Evolutionary conservation across 2,888 invertebrate species (phyloP), one percentile per base, ranked within the genome.

Genomic region (Euproctis similis): DNA sequence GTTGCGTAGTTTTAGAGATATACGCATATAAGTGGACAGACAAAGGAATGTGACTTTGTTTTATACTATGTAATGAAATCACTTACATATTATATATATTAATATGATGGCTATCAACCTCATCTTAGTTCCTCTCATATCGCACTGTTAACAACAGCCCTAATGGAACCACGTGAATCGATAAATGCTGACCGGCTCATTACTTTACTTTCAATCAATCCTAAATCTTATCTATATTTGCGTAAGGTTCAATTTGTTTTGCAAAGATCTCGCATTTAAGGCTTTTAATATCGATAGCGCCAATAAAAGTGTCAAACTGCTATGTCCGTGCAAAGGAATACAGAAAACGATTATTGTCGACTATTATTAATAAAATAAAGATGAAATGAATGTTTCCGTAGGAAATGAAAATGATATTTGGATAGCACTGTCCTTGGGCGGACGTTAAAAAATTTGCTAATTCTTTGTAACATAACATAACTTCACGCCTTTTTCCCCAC

Each of bases 131-230:
- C 39, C 38, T 55, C 62, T 58, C 60, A 64, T 44, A 55, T 56
- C 46, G 55, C 60, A 53, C 46, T 44, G 51, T 46, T 41, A 56
- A 49, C 48, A 43, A 37, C 40, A 51, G 27, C 55, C 58, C 59
- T 68, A 69, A 71, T 63, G 58, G 66, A 56, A 61, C 64, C 66
- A 66, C 67, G 69, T 64, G 77, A 81, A 81, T 81, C 81, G 81
- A 81, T 81, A 81, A 74, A 74, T 71, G 72, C 77, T 77, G 80
- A 75, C 81, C 77, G 62, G 63, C 74, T 80, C 77, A 81, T 81
- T 80, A 80, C 72, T 61, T 65, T 59, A 64, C 68, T 67, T 76
- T 70, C 73, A 74, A 77, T 76, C 73, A 71, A 63, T 54, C 39
- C 31, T 28, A 21, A 40, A 39, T 60, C 43, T 39, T 67, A 56